Evolutionary conservation across 2,797 vertebrate genomes (phyloP), one percentile per base, ranked within the genome.

Genomic region (Galagoides demidoff): DNA sequence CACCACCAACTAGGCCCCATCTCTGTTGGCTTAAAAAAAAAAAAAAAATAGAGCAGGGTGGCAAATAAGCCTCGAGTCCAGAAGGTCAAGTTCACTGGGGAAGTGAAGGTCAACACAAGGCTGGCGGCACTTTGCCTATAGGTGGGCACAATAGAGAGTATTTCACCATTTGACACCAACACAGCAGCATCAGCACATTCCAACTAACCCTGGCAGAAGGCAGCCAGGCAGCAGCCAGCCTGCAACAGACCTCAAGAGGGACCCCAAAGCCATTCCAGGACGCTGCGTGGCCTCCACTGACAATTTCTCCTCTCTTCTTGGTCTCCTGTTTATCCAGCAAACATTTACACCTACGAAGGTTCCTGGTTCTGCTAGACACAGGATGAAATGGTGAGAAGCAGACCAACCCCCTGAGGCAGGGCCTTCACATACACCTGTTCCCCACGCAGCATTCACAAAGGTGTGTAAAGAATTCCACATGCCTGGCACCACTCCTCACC

Each of bases 201-300:
- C 31, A 84, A 29, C 45, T 59, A 31, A n/a, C 43, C 17, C 55
- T 34, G 63, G 37, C 14, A 12, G 45, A 31, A n/a, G 34, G 73
- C 23, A 22, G 74, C 34, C 4, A 0, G 61, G n/a, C 20, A 43
- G 1, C 5, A 16, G 8, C 43, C 8, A 0, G 8, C 19, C 1
- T 11, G 64, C 25, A 20, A 52, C 7, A 23, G 81, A 39, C 64
- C 64, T 70, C 27, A 0, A 5, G 64, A 37, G 7, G 0, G 61
- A 4, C 20, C 61, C 59, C 82, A 52, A 49, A 86, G 68, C 64
- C 29, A 2, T 20, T 27, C 29, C 1, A 5, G 45, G 85, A 55
- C 5, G 4, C 49, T 13, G 1, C 0, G 1, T 0, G 23, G 43
- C 39, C 64, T 64, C 39, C 4, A 9, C 16, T 5, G 4, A 17